phyloP scores from a whole-genome alignment of 2,113 vertebrate species.

The Pseudorhombus dupliciocellatus region DNA sequence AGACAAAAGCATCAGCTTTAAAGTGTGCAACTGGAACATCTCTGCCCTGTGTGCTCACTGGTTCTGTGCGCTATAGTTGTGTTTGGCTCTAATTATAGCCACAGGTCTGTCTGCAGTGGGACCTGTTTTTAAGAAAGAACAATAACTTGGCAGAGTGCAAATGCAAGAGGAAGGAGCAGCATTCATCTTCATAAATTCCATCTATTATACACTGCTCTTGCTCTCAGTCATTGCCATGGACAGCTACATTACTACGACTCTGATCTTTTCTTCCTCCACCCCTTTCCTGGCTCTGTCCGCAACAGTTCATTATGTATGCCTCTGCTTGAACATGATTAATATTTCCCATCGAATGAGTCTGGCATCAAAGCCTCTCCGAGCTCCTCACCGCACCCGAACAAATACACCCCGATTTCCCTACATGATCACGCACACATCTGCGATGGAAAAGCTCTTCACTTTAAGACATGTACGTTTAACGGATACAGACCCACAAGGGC shows the following conservation, averaged over 20 bases:
- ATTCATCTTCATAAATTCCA: conserved; percentile 50
- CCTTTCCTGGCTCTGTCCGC: conserved; percentile 23
- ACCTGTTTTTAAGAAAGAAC: conserved; percentile 58
- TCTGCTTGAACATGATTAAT: conserved; percentile 69
- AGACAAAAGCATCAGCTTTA: conserved; percentile 51
- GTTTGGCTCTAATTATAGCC: conserved; percentile 64
- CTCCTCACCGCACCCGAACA: conserved; percentile 27
- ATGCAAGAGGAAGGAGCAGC: conserved; percentile 26
- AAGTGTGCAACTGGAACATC: conserved; percentile 32
- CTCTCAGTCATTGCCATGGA: conserved; percentile 38
- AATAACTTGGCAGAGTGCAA: conserved; percentile 57
- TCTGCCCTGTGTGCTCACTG: conserved; percentile 26
- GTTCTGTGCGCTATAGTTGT: conserved; percentile 34
- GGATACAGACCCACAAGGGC: conserved; percentile 22
- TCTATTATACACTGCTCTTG: conserved; percentile 15
- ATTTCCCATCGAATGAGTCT: conserved; percentile 62
- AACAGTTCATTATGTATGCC: conserved; percentile 59
- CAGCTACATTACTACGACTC: conserved; percentile 28
- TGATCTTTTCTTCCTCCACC: conserved; percentile 33
- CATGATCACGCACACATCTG: conserved; percentile 18
- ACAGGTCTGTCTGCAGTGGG: conserved; percentile 62
- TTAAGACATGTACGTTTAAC: conserved; percentile 28
- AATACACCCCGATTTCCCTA: conserved; percentile 2
- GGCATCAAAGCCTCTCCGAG: conserved; percentile 59
- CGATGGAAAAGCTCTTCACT: conserved; percentile 4